phyloP scores from a whole-genome alignment of 2,113 vertebrate genomes.

The Helogale parvula region DNA sequence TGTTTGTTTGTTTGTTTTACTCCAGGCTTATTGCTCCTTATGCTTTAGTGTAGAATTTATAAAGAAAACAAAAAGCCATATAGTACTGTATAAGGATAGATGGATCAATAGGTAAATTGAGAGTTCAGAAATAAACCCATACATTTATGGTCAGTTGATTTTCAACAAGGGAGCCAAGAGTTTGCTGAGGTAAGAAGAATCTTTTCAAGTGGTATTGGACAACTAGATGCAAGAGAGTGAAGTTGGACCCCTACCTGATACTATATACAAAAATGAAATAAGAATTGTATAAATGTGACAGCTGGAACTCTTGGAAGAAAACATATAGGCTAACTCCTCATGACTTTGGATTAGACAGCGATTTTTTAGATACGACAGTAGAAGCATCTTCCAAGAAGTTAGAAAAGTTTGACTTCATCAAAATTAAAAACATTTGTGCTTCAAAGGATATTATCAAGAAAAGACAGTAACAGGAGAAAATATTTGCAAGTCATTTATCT shows the following conservation, averaged over 20 bases:
- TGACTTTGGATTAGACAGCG: not conserved
- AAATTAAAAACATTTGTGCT: conserved; percentile 1
- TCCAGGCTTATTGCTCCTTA: not conserved
- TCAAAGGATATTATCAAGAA: conserved; percentile 39
- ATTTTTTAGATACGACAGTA: not conserved
- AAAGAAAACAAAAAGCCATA: not conserved
- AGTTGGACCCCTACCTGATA: not conserved
- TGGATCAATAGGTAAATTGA: not conserved
- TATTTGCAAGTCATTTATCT: conserved; percentile 13
- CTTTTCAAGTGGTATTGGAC: not conserved
- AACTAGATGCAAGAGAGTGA: not conserved
- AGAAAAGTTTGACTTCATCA: conserved; percentile 25
- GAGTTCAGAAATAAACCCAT: not conserved
- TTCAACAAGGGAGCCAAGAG: not conserved
- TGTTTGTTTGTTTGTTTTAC: not conserved
- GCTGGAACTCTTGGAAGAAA: not conserved
- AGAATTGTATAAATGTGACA: not conserved
- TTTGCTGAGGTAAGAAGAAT: not conserved
- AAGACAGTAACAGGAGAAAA: not conserved
- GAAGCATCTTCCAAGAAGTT: not conserved
- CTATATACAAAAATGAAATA: not conserved
- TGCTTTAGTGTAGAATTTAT: not conserved
- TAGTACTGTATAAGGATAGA: not conserved
- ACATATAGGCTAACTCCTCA: not conserved
- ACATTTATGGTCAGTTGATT: not conserved